Percentiles rank a stretch among this genome's conserved stretches.
These are phyloP conservation scores for Alcis repandata DNA, from an alignment of 2,888 invertebrate genomes.

Conservation along the genomic window DNA sequence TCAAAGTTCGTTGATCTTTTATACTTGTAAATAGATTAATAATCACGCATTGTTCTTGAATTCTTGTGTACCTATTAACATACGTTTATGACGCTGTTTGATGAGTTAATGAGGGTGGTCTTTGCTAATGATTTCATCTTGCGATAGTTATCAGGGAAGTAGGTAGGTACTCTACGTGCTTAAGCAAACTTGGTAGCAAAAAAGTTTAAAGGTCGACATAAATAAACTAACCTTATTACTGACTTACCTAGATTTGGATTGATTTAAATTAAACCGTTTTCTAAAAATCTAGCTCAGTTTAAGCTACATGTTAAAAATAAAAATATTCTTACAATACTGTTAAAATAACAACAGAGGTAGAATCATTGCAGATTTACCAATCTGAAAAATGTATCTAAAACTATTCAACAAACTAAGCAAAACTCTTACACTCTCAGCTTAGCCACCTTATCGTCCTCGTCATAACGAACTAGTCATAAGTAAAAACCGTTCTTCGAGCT, in stretches of 20 bases:
- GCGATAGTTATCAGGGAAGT: background rate
- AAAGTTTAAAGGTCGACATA: no score
- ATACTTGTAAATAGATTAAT: constrained; percentile 54
- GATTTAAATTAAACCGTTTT: background rate
- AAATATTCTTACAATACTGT: no score
- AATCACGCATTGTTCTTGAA: constrained; percentile 57
- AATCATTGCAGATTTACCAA: no score
- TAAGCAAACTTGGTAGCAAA: no score
- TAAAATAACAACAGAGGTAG: no score
- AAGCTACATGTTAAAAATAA: background rate
- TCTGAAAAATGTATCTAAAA: no score
- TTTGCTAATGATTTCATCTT: constrained; percentile 12
- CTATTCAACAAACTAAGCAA: no score
- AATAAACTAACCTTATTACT: background rate
- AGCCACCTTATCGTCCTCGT: no score
- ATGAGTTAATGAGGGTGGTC: constrained; percentile 24
- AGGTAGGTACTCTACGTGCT: no score
- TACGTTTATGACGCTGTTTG: constrained; percentile 36
- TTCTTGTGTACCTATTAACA: constrained; percentile 33
- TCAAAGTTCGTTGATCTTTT: constrained; percentile 71
- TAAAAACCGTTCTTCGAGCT: no score
- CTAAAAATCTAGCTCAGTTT: background rate
- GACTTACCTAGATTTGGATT: background rate
- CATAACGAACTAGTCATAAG: no score
- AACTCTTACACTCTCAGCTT: no score